Evolutionary conservation across 1,140 invertebrate species (phyloP).

Genomic region (Aphis craccivora): DNA sequence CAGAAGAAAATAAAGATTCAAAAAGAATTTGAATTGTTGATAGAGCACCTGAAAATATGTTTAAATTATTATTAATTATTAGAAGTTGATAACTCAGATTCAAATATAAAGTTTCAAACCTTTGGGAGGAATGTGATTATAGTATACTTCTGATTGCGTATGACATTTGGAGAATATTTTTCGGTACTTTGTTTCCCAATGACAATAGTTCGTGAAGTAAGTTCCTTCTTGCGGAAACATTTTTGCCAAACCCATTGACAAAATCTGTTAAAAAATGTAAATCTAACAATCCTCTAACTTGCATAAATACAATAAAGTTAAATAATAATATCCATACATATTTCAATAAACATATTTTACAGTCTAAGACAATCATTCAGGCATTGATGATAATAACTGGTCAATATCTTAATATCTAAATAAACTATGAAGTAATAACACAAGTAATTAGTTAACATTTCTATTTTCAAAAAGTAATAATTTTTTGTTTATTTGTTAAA

Average conservation of each 20-base stretch:
- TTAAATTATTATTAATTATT: conserved; percentile 26
- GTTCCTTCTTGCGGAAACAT: conserved; percentile 74
- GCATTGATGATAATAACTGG: neutral
- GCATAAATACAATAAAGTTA: neutral
- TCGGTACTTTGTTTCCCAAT: conserved; percentile 71
- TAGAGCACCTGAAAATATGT: conserved; percentile 79
- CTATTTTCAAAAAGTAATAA: neutral
- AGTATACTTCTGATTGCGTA: conserved; percentile 99
- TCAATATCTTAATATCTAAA: neutral
- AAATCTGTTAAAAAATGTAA: conserved; percentile 57
- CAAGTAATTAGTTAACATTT: neutral
- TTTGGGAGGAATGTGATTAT: conserved; percentile 96
- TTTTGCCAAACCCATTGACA: conserved; percentile 70
- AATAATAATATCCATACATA: neutral
- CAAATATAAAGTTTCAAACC: conserved; percentile 68
- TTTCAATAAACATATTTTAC: conserved; percentile 5
- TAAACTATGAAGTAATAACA: neutral
- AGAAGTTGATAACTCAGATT: conserved; percentile 23
- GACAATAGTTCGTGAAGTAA: conserved; percentile 72
- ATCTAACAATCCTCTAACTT: neutral
- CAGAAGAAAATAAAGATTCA: conserved; percentile 97
- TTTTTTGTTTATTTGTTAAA: neutral
- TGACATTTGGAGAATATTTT: conserved; percentile 93
- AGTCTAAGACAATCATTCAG: neutral
- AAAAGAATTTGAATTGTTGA: conserved; percentile 99